These are phyloP conservation scores for Patella vulgata DNA, from an alignment of 1,140 invertebrate species.

Conservation along the genomic window DNA sequence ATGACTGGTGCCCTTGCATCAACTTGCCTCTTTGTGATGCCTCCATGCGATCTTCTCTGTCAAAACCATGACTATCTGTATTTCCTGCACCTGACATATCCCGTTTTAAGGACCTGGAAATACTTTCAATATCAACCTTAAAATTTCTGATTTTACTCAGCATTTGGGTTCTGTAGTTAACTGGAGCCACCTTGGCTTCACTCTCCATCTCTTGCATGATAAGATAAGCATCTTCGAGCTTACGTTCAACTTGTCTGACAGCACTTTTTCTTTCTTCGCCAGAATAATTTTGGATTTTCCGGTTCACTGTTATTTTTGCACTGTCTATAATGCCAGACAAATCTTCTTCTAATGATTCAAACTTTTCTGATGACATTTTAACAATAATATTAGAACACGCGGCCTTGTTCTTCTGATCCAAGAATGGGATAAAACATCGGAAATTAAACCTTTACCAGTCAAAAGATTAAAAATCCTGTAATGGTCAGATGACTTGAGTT, in stretches of 20 bases:
- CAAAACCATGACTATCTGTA: conserved; percentile 53
- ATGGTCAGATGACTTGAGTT: no score
- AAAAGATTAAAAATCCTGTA: no score
- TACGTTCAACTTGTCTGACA: conserved; percentile 50
- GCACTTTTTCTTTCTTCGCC: conserved; percentile 62
- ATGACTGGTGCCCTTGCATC: conserved; percentile 58
- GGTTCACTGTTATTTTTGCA: conserved; percentile 57
- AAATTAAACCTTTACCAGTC: no score
- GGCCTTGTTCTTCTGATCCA: no score
- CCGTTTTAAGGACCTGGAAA: conserved; percentile 44
- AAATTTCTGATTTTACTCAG: conserved; percentile 54
- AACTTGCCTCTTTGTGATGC: conserved; percentile 55
- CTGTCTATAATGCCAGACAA: conserved; percentile 58
- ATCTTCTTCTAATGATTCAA: conserved; percentile 69
- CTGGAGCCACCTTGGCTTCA: conserved; percentile 60
- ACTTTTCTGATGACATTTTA: conserved; percentile 69
- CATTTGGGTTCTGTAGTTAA: conserved; percentile 60
- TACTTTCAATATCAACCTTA: conserved; percentile 52
- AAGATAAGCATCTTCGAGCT: conserved; percentile 62
- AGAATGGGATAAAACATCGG: no score
- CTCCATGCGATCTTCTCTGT: conserved; percentile 54
- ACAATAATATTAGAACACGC: no score
- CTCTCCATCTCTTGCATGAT: conserved; percentile 63
- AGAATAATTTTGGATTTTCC: conserved; percentile 43
- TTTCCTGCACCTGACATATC: conserved; percentile 23